Percentiles rank a stretch among this genome's conserved stretches.
Conservation (phyloP, 2,113 vertebrate species). For the Elephantulus edwardii region DNA sequence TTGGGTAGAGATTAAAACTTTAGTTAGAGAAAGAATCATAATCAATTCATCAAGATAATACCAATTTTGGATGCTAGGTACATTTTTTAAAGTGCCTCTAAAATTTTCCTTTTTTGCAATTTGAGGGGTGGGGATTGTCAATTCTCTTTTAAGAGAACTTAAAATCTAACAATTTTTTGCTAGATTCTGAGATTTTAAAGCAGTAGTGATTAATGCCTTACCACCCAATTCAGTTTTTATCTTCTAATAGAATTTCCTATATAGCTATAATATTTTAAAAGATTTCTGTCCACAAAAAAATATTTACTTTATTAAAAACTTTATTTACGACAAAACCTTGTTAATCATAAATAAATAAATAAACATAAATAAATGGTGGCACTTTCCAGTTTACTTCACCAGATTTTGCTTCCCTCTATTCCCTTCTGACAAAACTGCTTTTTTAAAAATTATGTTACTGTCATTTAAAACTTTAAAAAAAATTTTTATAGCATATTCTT, state of each 20-base stretch:
- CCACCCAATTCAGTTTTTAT: background rate
- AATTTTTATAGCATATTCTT: no score
- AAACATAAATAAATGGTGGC: no score
- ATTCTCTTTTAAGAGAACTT: background rate
- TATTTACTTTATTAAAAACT: background rate
- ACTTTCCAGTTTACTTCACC: no score
- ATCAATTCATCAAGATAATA: background rate
- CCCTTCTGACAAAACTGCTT: no score
- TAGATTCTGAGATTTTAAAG: slow-evolving; percentile 23
- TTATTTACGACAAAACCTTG: background rate
- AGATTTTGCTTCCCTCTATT: no score
- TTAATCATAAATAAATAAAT: no score
- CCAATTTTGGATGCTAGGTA: background rate
- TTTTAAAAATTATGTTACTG: no score
- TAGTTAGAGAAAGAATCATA: background rate
- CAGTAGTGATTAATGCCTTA: background rate
- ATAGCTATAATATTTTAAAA: background rate
- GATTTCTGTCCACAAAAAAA: background rate
- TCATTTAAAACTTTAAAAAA: no score
- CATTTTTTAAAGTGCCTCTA: background rate
- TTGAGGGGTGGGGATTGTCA: background rate
- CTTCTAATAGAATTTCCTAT: background rate
- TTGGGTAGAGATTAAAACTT: background rate
- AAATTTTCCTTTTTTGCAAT: background rate
- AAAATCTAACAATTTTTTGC: background rate